Conservation (phyloP, 2,888 invertebrate genomes). For the Synergus japonicus region DNA sequence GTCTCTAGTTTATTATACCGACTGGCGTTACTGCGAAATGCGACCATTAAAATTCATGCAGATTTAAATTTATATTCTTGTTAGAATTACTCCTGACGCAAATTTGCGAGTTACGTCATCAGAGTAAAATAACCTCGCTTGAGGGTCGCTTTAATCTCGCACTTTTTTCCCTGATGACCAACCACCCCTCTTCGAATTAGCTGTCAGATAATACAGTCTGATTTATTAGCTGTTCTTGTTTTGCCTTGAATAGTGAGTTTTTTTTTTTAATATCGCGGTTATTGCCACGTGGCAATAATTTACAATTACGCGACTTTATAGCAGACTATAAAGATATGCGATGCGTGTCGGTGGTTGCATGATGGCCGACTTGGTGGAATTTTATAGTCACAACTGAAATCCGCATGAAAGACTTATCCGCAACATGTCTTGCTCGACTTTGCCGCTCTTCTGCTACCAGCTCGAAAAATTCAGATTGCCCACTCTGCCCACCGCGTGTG, state of each 20-base stretch:
- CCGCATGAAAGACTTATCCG: conserved; percentile 48
- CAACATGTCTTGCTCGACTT: conserved; percentile 26
- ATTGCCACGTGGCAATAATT: conserved; percentile 70
- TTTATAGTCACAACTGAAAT: conserved; percentile 60
- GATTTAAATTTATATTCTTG: conserved; percentile 38
- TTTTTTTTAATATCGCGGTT: conserved; percentile 59
- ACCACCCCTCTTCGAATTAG: conserved; percentile 48
- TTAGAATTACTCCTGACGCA: conserved; percentile 25
- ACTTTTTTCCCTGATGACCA: conserved; percentile 14
- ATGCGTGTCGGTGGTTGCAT: conserved; percentile 71
- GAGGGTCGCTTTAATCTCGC: conserved; percentile 20
- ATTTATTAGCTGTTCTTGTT: conserved; percentile 66
- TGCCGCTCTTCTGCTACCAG: conserved; percentile 43
- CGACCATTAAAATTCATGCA: conserved; percentile 15
- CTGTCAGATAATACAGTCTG: conserved; percentile 60
- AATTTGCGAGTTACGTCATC: conserved; percentile 23
- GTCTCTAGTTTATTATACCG: conserved; percentile 10
- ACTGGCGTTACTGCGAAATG: background rate
- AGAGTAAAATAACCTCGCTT: conserved; percentile 30
- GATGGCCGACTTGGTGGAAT: conserved; percentile 68
- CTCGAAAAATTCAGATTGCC: conserved; percentile 47
- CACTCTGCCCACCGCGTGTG: conserved; percentile 30
- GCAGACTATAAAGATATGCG: conserved; percentile 72
- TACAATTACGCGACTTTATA: conserved; percentile 74
- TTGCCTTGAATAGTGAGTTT: conserved; percentile 61